A percentile compares a stretch with the other conserved stretches of the same genome.
Conservation (phyloP, 2,888 invertebrate species). For the Crematogaster levior region DNA sequence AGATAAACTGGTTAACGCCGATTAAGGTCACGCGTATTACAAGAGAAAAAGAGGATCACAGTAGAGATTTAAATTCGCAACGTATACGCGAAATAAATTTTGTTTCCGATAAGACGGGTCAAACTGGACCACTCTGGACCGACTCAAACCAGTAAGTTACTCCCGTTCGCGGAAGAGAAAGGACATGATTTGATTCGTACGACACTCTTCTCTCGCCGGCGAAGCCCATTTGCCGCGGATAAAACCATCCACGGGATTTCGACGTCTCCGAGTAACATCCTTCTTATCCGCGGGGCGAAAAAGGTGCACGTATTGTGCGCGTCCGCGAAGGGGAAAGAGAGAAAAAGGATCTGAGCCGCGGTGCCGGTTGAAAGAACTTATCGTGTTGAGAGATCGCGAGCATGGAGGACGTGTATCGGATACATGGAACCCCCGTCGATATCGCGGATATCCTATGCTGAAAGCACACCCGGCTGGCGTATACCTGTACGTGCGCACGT, state of each 20-base stretch:
- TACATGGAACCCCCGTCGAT: constrained; percentile 70
- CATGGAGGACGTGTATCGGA: constrained; percentile 66
- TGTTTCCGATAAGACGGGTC: constrained; percentile 2
- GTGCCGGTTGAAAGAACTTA: constrained; percentile 74
- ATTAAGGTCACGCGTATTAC: neutral
- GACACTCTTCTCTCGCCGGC: constrained; percentile 68
- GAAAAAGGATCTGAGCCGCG: constrained; percentile 61
- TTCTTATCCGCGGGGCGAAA: constrained; percentile 60
- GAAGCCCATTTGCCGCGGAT: constrained; percentile 67
- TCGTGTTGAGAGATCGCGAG: constrained; percentile 75
- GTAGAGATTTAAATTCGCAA: neutral
- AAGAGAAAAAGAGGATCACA: neutral
- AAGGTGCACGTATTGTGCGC: constrained; percentile 30
- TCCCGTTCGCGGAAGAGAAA: constrained; percentile 28
- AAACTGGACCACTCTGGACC: neutral
- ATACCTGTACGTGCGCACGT: neutral
- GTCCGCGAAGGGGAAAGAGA: neutral
- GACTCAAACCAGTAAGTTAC: constrained; percentile 4
- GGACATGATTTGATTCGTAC: constrained; percentile 65
- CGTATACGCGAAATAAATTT: constrained; percentile 14
- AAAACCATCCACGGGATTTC: constrained; percentile 67
- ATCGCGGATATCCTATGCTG: constrained; percentile 65
- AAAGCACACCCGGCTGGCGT: constrained; percentile 56
- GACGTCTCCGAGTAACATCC: constrained; percentile 71
- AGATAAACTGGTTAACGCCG: neutral